Percentiles rank a stretch among this genome's conserved stretches.
phyloP scores from a whole-genome alignment of 2,797 vertebrate genomes.

The Champsocephalus gunnari region DNA sequence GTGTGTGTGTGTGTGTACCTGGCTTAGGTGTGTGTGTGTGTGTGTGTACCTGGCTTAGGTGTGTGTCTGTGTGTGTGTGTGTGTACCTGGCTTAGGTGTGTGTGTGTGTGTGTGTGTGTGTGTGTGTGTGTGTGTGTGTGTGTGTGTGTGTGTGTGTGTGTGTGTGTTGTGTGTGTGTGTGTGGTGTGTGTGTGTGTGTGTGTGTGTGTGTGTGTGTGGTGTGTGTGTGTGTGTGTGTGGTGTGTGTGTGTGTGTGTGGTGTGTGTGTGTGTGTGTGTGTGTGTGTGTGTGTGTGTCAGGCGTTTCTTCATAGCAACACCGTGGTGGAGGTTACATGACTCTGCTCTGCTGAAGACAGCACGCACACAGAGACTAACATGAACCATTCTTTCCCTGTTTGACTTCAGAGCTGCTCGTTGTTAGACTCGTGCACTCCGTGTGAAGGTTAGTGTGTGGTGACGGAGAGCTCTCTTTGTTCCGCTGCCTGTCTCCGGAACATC shows the following conservation, averaged over 20 bases:
- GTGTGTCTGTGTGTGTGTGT: not conserved
- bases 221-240: too few relatives aligned
- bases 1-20: too few relatives aligned
- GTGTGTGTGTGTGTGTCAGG: conserved; percentile 1
- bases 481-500: conserved; percentile 5
- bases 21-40: too few relatives aligned
- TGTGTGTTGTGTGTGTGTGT: too few relatives aligned
- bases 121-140: too few relatives aligned
- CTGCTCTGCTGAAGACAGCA: conserved; percentile 6
- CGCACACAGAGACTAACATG: not conserved
- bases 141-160: not conserved
- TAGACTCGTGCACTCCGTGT: conserved; percentile 7
- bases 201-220: too few relatives aligned
- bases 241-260: too few relatives aligned
- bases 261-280: not conserved
- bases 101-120: not conserved
- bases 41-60: too few relatives aligned
- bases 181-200: too few relatives aligned
- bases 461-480: conserved; percentile 17
- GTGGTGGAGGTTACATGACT: conserved; percentile 45
- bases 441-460: conserved; percentile 40
- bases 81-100: too few relatives aligned
- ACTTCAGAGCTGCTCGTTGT: not conserved
- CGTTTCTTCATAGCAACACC: conserved; percentile 18
- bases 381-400: not conserved